Base-by-base conservation (phyloP, 1,140 invertebrate species). In the Drosophila pectinifera region DNA sequence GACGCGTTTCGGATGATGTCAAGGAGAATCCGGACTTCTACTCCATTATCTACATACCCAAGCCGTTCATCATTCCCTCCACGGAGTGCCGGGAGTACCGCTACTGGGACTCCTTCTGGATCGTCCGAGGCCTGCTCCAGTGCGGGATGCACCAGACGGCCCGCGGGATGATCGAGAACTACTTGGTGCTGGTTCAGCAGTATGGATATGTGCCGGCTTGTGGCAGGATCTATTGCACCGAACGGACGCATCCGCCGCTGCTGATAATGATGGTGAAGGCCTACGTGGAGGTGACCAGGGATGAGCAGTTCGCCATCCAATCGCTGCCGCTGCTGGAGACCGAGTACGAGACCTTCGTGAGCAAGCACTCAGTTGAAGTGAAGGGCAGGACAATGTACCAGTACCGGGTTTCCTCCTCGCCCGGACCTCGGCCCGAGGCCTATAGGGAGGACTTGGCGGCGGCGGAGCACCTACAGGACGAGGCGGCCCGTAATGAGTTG, bases 41-140 rank as follows among this genome's bases (percentile, higher is more conserved):
- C 90, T 97, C 97, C n/a, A 96, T 98, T 46, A 96, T 98, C 36
- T 97, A 97, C 84, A 95, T 98, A 2, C 95, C 97, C 4, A 94
- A 98, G 91, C 96, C 97, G 0, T 96, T 98, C 22, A 98, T 99
- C 64, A 96, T 98, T 0, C 97, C 98, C 16, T 97, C 98, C 20
- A 97, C 97, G 3, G 92, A 97, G 49, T 98, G 98, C 91, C 94
- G 96, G 2, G 97, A 97, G 91, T 97, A 98, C 86, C 98, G 98
- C 92, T 98, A 98, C 90, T 98, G 98, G 97, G 97, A 98, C 78
- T 97, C 97, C 0, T 98, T 97, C 86, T 98, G 97, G 97, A 98
- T 98, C 14, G 93, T 98, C 22, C 95, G 96, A 58, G 97, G 97
- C 0, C 93, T 98, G 0, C 92, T 98, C 0, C 91, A 96, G 1